Percentiles rank a stretch among this genome's conserved stretches.
These are phyloP conservation scores for Muraenolepis orangiensis DNA, from an alignment of 2,797 vertebrate species.

Conservation along the genomic window DNA sequence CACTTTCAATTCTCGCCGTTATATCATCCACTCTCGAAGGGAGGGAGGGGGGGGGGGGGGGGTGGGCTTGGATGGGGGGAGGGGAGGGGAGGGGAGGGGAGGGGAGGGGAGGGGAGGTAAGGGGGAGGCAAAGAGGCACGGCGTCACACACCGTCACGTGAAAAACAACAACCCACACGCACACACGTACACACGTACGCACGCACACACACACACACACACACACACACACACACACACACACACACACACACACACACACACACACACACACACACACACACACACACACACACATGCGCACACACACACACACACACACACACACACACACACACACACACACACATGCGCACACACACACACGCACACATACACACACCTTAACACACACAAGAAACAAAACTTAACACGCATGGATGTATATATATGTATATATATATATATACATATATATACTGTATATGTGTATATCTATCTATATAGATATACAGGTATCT, in stretches of 20 bases:
- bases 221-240: slow-evolving; percentile 34
- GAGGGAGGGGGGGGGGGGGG: slow-evolving; percentile 22
- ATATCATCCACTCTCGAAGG: not conserved
- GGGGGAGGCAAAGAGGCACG: slow-evolving; percentile 34
- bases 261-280: slow-evolving; percentile 10
- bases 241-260: slow-evolving; percentile 6
- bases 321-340: slow-evolving; percentile 6
- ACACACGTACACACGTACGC: slow-evolving; percentile 3
- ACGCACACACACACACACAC: slow-evolving; percentile 25
- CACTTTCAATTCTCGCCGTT: not conserved
- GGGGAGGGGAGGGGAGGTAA: slow-evolving; percentile 17
- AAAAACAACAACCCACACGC: not conserved
- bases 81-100: slow-evolving; percentile 15
- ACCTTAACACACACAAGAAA: slow-evolving; percentile 31
- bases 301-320: slow-evolving; percentile 21
- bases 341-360: slow-evolving; percentile 22
- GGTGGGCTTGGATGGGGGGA: slow-evolving; percentile 27
- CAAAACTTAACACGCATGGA: slow-evolving; percentile 7
- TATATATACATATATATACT: slow-evolving; percentile 56
- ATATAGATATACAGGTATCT: slow-evolving; percentile 72
- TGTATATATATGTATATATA: slow-evolving; percentile 58
- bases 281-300: slow-evolving; percentile 31
- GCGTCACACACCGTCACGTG: slow-evolving; percentile 25
- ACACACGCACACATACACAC: slow-evolving; percentile 36
- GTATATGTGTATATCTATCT: slow-evolving; percentile 54